Base-by-base conservation (phyloP, 2,888 invertebrate species). In the Agriotes lineatus region DNA sequence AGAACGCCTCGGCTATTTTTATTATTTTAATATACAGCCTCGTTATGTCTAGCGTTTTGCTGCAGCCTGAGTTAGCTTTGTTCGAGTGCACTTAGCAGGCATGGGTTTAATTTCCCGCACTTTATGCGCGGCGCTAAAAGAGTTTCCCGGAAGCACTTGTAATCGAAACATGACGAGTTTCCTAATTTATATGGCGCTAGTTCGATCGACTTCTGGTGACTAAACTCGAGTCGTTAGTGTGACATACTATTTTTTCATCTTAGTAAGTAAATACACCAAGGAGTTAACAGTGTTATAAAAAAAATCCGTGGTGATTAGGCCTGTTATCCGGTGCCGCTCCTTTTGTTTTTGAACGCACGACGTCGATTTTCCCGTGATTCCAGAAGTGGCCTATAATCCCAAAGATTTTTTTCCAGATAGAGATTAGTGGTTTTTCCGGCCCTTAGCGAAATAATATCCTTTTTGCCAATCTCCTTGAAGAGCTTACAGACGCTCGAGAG, bases 1-100 rank as follows among this genome's bases (percentile, higher is more conserved):
- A 65, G 61, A 57, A 67, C 62, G 58, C 66, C 69, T 62, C 57
- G 33, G 57, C 65, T 56, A 69, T 66, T 69, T 65, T 69, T 57
- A 69, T 61, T 66, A 69, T 69, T 69, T 66, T 66, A 69, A 66
- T 66, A 69, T 67, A 60, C 60, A 44, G 30, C 22, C 18, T 42
- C 42, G 18, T 65, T 65, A 65, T 59, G 22, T 42, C 37, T 54
- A 22, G 35, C 37, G n/a, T 58, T 58, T 61, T 50, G 75, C 44
- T 56, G 12, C 44, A 48, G 35, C 39, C 42, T 54, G 54, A 39
- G 45, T 44, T 12, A 57, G 48, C 56, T 20, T 64, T 35, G 6
- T 35, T 64, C 35, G 22, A 44, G 20, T 25, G 37, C 48, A 57
- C 37, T 45, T 62, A 22, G 42, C 18, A 25, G 25, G 7, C 18